phyloP scores from a whole-genome alignment of 2,797 vertebrate genomes.

The Bufotes viridis region DNA sequence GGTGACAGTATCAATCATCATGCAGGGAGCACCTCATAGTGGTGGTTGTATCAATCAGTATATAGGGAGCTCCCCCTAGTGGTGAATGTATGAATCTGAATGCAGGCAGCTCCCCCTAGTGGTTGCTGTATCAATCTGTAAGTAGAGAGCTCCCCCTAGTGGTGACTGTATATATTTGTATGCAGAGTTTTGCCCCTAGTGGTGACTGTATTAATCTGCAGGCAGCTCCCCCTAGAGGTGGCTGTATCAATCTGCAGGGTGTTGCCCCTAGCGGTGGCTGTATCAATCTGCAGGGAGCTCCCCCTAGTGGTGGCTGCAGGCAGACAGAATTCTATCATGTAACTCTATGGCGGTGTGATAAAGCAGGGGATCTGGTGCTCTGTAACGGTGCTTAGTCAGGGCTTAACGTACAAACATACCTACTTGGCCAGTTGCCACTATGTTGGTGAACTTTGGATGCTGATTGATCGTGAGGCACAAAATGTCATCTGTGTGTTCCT shows the following conservation, averaged over 20 bases:
- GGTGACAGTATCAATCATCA: no score
- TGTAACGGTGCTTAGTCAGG: neutral
- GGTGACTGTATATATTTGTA: no score
- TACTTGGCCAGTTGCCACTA: slow-evolving; percentile 99
- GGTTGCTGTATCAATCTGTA: no score
- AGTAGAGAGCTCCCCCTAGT: no score
- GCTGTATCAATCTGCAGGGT: neutral
- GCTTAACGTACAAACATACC: slow-evolving; percentile 89
- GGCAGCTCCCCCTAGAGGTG: neutral
- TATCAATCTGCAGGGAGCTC: no score
- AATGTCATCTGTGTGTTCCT: slow-evolving; percentile 98
- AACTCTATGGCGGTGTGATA: neutral
- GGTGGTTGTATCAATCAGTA: no score
- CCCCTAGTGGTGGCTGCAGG: neutral
- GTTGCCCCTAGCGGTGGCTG: no score
- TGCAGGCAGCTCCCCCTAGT: neutral
- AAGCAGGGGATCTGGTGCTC: no score
- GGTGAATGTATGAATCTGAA: neutral
- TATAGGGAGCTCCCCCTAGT: no score
- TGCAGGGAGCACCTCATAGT: no score
- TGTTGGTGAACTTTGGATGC: slow-evolving; percentile 97
- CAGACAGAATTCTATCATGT: neutral
- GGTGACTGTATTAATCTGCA: neutral
- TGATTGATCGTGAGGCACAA: slow-evolving; percentile 99
- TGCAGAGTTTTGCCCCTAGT: no score